A percentile compares a stretch with the other conserved stretches of the same genome.
Evolutionary conservation across 2,797 vertebrate genomes (phyloP).

Genomic region (Eremophila alpestris): DNA sequence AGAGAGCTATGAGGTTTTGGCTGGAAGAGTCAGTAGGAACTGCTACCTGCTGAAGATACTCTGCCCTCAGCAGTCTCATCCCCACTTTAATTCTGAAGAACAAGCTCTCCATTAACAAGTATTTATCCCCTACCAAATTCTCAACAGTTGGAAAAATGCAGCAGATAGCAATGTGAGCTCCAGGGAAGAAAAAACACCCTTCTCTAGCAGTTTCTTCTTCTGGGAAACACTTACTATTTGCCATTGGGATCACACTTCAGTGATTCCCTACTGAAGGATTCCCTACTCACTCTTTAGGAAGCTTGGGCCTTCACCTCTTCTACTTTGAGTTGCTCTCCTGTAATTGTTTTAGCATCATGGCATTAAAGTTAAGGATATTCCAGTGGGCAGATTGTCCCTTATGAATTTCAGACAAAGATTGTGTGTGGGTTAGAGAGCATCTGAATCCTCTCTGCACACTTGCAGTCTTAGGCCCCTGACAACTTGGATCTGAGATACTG

Average conservation of each 20-base stretch:
- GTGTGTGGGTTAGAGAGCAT: not conserved
- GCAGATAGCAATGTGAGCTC: not conserved
- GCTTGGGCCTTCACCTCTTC: not conserved
- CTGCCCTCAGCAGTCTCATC: not conserved
- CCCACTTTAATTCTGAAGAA: not conserved
- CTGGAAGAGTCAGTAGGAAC: not conserved
- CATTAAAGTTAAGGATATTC: not conserved
- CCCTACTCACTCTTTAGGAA: not conserved
- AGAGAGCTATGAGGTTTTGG: not conserved
- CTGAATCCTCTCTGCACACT: not conserved
- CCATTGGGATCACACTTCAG: not conserved
- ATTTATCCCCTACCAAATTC: no score
- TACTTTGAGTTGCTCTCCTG: not conserved
- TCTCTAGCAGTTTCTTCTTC: not conserved
- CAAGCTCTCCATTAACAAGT: not conserved
- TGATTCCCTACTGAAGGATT: not conserved
- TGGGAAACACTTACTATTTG: not conserved
- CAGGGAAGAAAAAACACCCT: not conserved
- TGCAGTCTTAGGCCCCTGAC: not conserved
- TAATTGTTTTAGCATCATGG: not conserved
- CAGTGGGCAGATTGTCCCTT: not conserved
- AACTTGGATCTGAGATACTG: not conserved
- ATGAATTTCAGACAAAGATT: not conserved
- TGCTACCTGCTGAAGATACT: not conserved
- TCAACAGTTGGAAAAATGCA: no score